These are phyloP conservation scores for Otus sunia DNA, from an alignment of 2,113 vertebrate genomes.

Conservation along the genomic window DNA sequence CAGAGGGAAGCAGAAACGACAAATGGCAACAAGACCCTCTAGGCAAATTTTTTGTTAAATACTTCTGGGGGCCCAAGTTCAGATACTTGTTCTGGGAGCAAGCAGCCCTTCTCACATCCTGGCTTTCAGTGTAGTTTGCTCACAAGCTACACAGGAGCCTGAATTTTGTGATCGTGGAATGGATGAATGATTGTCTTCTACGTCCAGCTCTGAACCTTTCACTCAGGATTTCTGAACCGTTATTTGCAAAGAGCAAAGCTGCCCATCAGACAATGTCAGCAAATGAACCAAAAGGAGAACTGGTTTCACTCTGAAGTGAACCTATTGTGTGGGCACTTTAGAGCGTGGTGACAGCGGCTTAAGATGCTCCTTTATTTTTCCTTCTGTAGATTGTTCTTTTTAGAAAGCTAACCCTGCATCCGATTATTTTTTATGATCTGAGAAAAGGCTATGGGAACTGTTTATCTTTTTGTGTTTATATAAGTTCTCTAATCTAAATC, in stretches of 20 bases:
- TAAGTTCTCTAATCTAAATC: constrained; percentile 38
- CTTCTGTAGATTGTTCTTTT: not conserved
- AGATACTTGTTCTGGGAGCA: not conserved
- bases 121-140: not conserved
- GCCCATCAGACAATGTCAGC: constrained; percentile 33
- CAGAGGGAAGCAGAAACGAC: not conserved
- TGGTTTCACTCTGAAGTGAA: constrained; percentile 44
- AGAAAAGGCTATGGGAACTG: constrained; percentile 29
- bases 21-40: not conserved
- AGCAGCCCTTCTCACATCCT: not conserved
- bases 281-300: constrained; percentile 59
- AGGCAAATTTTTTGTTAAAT: constrained; percentile 31
- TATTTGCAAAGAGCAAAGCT: constrained; percentile 54
- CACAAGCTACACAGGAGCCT: not conserved
- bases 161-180: rapidly evolving
- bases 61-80: not conserved
- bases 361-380: constrained; percentile 55
- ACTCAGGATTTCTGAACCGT: constrained; percentile 9
- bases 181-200: not conserved
- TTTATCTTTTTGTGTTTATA: constrained; percentile 42
- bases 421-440: constrained; percentile 47
- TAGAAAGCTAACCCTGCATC: not conserved
- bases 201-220: not conserved
- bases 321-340: constrained; percentile 23
- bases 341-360: not conserved